Evolutionary conservation across 2,797 vertebrate species (phyloP), one percentile per base, ranked within the genome.

Genomic region (Nannoperca australis): DNA sequence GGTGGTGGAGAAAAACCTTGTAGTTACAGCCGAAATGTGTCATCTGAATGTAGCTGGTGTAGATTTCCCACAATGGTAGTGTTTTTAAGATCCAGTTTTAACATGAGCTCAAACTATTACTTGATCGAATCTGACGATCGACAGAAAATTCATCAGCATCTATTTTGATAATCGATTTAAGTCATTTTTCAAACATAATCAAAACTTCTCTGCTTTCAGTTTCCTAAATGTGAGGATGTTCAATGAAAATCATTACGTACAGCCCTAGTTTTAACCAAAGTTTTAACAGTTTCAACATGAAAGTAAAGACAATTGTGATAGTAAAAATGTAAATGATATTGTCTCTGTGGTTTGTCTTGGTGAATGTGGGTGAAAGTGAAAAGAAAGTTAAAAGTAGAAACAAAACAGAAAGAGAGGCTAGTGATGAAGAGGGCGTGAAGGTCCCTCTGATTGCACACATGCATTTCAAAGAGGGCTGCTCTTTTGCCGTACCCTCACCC

Each of bases 391-490:
- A 56, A 76, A 24, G n/a, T 14, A 22, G 65, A 14, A 53, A 53
- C 10, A 38, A 72, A 61, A 67, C 27, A 53, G 45, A 56, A 68
- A 81, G 32, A 32, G 53, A 58, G 58, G 40, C 69, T 12, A 51
- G 78, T 72, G 70, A 79, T 68, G 72, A 74, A 78, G 70, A 79
- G 80, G 76, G 69, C 77, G 58, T 73, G 82, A 66, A 82, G 82
- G 70, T 86, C 81, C 49, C 74, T 79, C 83, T 74, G 83, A 82
- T 58, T 53, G 85, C 84, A 80, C 85, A 83, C 85, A 75, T 90
- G 91, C 89, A 92, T 93, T 91, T 89, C 90, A 93, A 94, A 88
- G 74, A 91, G 90, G 68, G 36, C 9, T 6, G 15, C 85, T 90
- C 73, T 81, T 83, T 85, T 69, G 54, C 76, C 53, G 68, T 74